These are phyloP conservation scores for Muricea muricata DNA, from an alignment of 92 coral and sea anemone species.

Conservation along the genomic window DNA sequence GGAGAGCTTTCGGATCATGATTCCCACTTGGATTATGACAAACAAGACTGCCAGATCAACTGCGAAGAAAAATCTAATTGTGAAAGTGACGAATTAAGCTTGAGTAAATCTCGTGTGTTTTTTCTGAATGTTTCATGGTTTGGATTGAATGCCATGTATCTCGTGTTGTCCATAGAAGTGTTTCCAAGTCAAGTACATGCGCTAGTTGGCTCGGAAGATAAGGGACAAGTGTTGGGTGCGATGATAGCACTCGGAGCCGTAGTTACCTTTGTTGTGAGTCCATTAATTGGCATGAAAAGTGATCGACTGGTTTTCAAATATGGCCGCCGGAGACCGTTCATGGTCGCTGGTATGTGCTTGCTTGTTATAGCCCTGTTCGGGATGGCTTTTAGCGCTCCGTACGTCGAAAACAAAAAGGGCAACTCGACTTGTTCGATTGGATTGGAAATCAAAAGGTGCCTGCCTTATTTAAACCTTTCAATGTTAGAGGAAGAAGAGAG, in stretches of 20 bases:
- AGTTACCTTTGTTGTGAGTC: conserved; percentile 93
- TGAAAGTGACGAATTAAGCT: conserved; percentile 20
- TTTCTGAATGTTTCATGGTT: conserved; percentile 96
- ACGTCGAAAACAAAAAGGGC: conserved; percentile 78
- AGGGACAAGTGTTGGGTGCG: conserved; percentile 92
- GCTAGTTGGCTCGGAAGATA: conserved; percentile 91
- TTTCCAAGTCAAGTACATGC: conserved; percentile 98
- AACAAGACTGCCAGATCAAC: background rate
- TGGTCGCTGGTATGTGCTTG: conserved; percentile 91
- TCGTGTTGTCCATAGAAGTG: conserved; percentile 85
- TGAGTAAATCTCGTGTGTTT: conserved; percentile 87
- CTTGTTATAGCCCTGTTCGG: conserved; percentile 92
- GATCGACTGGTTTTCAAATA: conserved; percentile 90
- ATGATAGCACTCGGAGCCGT: conserved; percentile 99
- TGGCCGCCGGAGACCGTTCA: conserved; percentile 93
- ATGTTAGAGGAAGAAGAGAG: conserved; percentile 59
- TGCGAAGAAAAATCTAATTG: background rate
- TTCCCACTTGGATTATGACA: background rate
- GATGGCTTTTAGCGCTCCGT: conserved; percentile 99
- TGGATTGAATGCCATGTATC: conserved; percentile 98
- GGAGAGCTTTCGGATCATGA: conserved; percentile 13
- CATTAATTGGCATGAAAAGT: conserved; percentile 98
- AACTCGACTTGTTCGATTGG: conserved; percentile 83
- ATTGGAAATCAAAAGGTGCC: conserved; percentile 81
- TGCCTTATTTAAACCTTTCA: conserved; percentile 84